Percentiles rank a stretch among this genome's conserved stretches.
Conservation (phyloP, 2,113 vertebrate genomes). For the Malurus melanocephalus region DNA sequence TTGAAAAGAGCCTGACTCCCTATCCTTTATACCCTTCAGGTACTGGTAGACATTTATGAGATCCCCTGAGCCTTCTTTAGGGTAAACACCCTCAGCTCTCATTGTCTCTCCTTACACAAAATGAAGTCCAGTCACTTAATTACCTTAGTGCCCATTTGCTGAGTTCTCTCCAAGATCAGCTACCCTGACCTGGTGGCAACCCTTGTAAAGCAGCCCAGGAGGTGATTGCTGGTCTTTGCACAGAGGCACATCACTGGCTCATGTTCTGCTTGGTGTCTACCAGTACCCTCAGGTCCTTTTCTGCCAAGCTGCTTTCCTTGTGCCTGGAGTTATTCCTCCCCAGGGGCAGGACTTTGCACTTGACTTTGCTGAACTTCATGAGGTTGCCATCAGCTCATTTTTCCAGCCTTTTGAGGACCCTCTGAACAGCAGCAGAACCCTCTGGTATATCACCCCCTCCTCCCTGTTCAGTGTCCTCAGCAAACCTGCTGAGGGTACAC, state of each 20-base stretch:
- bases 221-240: neutral
- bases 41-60: neutral
- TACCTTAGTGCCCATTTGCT: neutral
- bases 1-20: fast-evolving
- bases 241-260: fast-evolving
- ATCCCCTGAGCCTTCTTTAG: neutral
- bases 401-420: neutral
- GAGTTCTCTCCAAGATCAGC: neutral
- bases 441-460: neutral
- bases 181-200: neutral
- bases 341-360: neutral
- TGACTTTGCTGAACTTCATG: neutral
- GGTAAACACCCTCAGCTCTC: neutral
- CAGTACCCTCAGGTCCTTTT: neutral
- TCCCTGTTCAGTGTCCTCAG: neutral
- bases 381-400: neutral
- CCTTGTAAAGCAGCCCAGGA: neutral
- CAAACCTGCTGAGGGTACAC: neutral
- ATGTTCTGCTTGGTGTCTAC: neutral
- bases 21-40: neutral
- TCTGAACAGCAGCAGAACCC: neutral
- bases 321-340: neutral
- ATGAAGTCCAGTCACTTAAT: no score
- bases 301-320: neutral
- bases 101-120: neutral